These are phyloP conservation scores for Rhinolophus sinicus DNA, from an alignment of 2,113 vertebrate species.

Conservation along the genomic window DNA sequence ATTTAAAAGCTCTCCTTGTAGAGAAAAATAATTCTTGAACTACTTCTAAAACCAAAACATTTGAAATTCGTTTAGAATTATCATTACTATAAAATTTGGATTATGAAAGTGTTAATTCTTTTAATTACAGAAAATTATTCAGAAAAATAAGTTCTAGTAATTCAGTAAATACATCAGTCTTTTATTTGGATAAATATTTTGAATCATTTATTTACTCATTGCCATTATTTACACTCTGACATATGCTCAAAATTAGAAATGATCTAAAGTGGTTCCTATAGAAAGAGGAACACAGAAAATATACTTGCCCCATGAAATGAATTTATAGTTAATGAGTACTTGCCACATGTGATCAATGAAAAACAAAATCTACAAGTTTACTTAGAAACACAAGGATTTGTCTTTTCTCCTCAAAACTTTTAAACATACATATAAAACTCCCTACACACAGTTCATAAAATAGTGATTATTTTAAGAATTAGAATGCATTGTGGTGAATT, in stretches of 20 bases:
- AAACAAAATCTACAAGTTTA: slow-evolving; percentile 23
- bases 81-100: slow-evolving; percentile 13
- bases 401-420: slow-evolving; percentile 42
- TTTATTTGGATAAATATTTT: neutral
- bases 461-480: neutral
- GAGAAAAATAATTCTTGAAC: neutral
- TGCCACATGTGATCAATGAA: neutral
- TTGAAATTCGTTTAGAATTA: neutral
- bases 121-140: slow-evolving; percentile 49
- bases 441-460: neutral
- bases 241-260: neutral
- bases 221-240: neutral
- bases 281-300: slow-evolving; percentile 14
- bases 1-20: neutral
- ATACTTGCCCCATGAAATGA: neutral
- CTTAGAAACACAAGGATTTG: neutral
- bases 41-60: neutral
- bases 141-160: slow-evolving; percentile 20
- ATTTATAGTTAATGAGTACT: neutral
- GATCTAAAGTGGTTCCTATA: neutral
- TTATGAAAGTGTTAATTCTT: slow-evolving; percentile 27
- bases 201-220: neutral
- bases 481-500: neutral
- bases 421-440: slow-evolving; percentile 31
- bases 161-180: neutral